Evolutionary conservation across 2,888 invertebrate genomes (phyloP), one percentile per base, ranked within the genome.

Genomic region (Leptopterna dolabrata): DNA sequence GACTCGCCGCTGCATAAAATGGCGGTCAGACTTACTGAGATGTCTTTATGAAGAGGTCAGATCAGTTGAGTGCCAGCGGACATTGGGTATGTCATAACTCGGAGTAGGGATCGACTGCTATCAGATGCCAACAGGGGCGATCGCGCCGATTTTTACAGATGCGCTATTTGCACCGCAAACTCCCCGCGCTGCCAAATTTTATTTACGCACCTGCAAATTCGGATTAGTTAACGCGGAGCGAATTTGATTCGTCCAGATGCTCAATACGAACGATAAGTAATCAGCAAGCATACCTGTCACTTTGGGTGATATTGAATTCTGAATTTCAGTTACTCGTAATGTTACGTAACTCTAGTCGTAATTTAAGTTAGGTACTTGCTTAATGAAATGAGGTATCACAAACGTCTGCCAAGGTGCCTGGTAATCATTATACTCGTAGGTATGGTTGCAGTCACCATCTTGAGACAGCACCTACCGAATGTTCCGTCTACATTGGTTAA

Each of bases 11-110:
- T 2, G 36, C 4, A 36, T 55, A 27, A 24, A 24, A 63, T 63
- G 19, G 63, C 27, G 19, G 63, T 63, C 29, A 6, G 36, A 71
- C 71, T 71, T 27, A 30, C 73, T 73, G 73, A 73, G 29, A 73
- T 73, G 73, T 73, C 36, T 73, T 30, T 14, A 1, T n/a, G 6
- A 36, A 3, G 73, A 36, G 73, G 73, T 73, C 73, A 73, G 30
- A 36, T 30, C 9, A 14, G 36, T 73, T 29, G 41, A 73, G 73
- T 73, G 73, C 73, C 73, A 73, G 73, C 7, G 73, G 41, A 36
- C 36, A 41, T 2, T n/a, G 73, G 30, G 73, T 73, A 73, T 73
- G 73, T 73, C 73, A 73, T 73, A 73, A 73, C 73, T 73, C 73
- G 36, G 41, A 73, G 16, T 29, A 73, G n/a, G 30, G 6, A 73